These are phyloP conservation scores for Brotula barbata DNA, from an alignment of 2,797 vertebrate species.

Conservation along the genomic window DNA sequence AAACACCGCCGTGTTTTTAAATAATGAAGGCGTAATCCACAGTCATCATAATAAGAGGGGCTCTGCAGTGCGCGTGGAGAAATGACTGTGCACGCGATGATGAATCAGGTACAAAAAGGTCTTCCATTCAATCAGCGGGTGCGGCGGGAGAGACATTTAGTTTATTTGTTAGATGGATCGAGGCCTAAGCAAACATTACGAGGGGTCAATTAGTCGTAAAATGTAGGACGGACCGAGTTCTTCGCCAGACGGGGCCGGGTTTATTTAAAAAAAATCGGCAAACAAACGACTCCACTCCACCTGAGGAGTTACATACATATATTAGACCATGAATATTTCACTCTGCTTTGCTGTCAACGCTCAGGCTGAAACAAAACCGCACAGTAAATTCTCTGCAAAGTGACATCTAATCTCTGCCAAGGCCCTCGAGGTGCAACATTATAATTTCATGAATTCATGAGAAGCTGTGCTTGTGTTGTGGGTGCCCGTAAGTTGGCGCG, in stretches of 20 bases:
- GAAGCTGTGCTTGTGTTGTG: conserved; percentile 23
- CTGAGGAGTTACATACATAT: conserved; percentile 6
- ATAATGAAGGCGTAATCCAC: conserved; percentile 41
- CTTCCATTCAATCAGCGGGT: conserved; percentile 33
- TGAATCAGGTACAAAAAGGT: conserved; percentile 48
- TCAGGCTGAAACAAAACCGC: background rate
- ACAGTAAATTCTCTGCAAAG: conserved; percentile 19
- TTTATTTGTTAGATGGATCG: conserved; percentile 25
- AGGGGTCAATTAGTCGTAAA: conserved; percentile 24
- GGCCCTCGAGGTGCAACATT: conserved; percentile 20
- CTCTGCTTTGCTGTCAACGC: background rate
- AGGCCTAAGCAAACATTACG: conserved; percentile 15
- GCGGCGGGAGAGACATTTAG: conserved; percentile 20
- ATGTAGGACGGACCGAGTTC: background rate
- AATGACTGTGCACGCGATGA: conserved; percentile 46
- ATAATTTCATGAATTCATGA: conserved; percentile 44
- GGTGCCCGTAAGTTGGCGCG: conserved; percentile 33
- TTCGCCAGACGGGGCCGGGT: conserved; percentile 3
- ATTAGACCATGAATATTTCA: conserved; percentile 6
- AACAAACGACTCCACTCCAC: conserved; percentile 1
- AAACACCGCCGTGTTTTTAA: conserved; percentile 18
- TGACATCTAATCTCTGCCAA: conserved; percentile 28
- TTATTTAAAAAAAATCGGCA: background rate
- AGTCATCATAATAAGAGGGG: conserved; percentile 21
- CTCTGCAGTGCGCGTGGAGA: conserved; percentile 22